Conservation (phyloP, 2,797 vertebrate genomes). For the Argentina silus region DNA sequence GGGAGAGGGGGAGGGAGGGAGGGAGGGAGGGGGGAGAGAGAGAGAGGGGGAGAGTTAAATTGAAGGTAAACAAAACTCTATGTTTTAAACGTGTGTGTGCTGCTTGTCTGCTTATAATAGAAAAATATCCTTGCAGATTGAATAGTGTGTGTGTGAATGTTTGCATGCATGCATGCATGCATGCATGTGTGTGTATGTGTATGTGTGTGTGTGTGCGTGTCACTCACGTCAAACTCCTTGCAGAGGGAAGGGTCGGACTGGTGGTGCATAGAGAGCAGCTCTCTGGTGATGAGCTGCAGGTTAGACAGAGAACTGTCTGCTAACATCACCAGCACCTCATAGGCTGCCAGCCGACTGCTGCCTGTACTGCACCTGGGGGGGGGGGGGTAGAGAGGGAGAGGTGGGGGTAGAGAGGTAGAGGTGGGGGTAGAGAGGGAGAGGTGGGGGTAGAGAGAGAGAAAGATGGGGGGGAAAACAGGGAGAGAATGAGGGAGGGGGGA, state of each 20-base stretch:
- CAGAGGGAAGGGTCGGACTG: slow-evolving; percentile 93
- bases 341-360: slow-evolving; percentile 94
- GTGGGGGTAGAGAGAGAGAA: neutral
- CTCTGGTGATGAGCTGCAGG: slow-evolving; percentile 91
- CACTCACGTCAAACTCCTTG: slow-evolving; percentile 96
- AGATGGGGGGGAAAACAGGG: neutral
- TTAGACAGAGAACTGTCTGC: slow-evolving; percentile 95
- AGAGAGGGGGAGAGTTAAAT: neutral
- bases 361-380: slow-evolving; percentile 92
- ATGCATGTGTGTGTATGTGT: neutral
- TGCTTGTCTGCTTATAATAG: too few relatives aligned
- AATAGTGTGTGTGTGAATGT: too few relatives aligned
- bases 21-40: neutral
- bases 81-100: too few relatives aligned
- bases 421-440: neutral
- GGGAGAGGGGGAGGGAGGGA: neutral
- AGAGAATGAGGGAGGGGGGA: neutral
- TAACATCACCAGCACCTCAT: slow-evolving; percentile 97
- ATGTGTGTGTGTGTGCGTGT: neutral
- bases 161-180: neutral
- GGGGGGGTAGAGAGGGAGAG: neutral
- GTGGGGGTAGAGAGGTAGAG: neutral
- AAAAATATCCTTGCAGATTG: too few relatives aligned
- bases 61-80: too few relatives aligned
- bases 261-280: slow-evolving; percentile 97